Evolutionary conservation across 2,797 vertebrate genomes (phyloP).

Genomic region (Scyliorhinus canicula): DNA sequence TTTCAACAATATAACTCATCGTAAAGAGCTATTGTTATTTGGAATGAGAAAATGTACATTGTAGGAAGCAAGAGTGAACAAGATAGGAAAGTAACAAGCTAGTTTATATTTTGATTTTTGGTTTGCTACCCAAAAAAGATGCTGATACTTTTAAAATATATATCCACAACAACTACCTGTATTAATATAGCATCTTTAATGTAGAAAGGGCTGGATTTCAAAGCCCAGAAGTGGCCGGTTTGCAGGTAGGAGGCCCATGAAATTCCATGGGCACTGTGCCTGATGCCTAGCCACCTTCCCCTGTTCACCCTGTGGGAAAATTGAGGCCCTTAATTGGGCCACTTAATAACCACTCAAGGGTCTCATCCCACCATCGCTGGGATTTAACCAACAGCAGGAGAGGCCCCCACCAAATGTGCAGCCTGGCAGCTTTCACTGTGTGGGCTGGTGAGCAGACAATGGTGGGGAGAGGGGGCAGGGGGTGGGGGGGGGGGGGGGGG

Average conservation of each 20-base stretch:
- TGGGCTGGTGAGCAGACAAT: too few species aligned
- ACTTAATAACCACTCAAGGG: not conserved
- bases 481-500: too few species aligned
- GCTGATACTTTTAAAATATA: not conserved
- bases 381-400: not conserved
- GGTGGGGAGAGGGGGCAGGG: too few species aligned
- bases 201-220: not conserved
- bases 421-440: too few species aligned
- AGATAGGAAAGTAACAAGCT: not conserved
- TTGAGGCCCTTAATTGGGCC: too few species aligned
- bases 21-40: not conserved
- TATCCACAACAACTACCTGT: too few species aligned
- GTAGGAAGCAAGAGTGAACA: not conserved
- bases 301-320: too few species aligned
- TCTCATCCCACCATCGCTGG: not conserved
- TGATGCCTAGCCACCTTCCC: too few species aligned
- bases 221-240: too few species aligned
- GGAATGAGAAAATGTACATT: not conserved
- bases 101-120: not conserved
- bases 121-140: not conserved
- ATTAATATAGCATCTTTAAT: not conserved
- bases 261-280: too few species aligned
- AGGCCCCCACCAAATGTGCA: not conserved
- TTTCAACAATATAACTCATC: not conserved
- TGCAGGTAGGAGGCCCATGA: too few species aligned